phyloP scores from a whole-genome alignment of 2,797 vertebrate genomes.

The Notoglanidium macrostoma region DNA sequence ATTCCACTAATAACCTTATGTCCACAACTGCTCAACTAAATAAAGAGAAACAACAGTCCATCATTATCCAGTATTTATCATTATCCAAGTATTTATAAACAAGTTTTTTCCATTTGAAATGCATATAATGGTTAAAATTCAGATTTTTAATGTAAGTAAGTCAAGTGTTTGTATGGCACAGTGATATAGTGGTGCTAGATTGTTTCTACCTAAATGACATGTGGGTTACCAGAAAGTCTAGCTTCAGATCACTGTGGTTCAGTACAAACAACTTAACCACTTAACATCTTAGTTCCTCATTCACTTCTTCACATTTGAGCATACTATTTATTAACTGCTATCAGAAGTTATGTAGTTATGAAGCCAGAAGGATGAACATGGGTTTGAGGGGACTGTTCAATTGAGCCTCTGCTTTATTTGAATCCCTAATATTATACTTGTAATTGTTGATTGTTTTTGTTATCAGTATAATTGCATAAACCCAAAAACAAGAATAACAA shows the following conservation, averaged over 20 bases:
- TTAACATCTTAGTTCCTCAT: background rate
- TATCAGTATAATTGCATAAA: background rate
- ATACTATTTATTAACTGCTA: background rate
- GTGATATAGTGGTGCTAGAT: background rate
- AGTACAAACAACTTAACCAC: background rate
- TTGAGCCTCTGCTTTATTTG: background rate
- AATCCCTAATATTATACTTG: background rate
- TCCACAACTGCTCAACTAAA: too few species aligned
- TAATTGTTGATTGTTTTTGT: background rate
- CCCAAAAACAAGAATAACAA: background rate
- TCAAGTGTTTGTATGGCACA: background rate
- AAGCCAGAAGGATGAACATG: background rate
- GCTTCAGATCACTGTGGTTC: background rate
- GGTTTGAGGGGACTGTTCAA: background rate
- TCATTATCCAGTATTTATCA: too few species aligned
- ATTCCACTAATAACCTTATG: too few species aligned
- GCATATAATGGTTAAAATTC: background rate
- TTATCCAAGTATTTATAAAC: background rate
- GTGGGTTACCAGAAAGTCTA: background rate
- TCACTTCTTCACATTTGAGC: background rate
- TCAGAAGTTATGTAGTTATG: background rate
- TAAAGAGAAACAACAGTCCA: too few species aligned
- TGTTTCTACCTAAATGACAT: background rate
- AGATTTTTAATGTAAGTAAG: background rate
- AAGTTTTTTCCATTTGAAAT: background rate